A percentile compares a stretch with the other conserved stretches of the same genome.
Conservation (phyloP, 2,113 vertebrate genomes). For the Nothocercus julius region DNA sequence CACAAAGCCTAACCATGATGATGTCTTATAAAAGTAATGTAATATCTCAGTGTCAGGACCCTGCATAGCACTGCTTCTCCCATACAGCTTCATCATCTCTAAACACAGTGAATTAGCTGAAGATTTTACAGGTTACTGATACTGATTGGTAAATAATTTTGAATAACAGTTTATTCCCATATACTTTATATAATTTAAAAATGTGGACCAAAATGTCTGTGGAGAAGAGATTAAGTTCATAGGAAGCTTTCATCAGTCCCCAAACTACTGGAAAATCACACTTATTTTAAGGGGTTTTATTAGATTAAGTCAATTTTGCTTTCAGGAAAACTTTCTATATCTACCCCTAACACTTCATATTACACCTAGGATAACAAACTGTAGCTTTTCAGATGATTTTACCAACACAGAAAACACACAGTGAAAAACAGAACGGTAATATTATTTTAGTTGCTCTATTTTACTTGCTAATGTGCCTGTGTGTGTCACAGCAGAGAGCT, state of each 20-base stretch:
- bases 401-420: neutral
- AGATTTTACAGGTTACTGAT: neutral
- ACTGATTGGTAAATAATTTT: neutral
- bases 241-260: neutral
- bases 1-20: neutral
- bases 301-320: neutral
- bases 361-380: neutral
- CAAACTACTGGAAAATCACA: neutral
- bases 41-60: neutral
- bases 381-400: neutral
- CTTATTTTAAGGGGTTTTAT: neutral
- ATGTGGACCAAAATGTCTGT: neutral
- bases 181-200: neutral
- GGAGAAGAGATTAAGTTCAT: neutral
- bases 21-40: neutral
- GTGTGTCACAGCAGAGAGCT: neutral
- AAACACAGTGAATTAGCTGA: neutral
- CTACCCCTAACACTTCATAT: neutral
- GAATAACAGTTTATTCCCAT: neutral
- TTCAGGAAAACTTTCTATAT: neutral
- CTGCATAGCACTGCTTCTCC: neutral
- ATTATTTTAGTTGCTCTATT: neutral
- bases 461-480: neutral
- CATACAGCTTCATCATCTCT: neutral
- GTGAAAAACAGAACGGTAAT: neutral